These are phyloP conservation scores for Epiblema foenella DNA, from an alignment of 2,888 invertebrate species.

Conservation along the genomic window DNA sequence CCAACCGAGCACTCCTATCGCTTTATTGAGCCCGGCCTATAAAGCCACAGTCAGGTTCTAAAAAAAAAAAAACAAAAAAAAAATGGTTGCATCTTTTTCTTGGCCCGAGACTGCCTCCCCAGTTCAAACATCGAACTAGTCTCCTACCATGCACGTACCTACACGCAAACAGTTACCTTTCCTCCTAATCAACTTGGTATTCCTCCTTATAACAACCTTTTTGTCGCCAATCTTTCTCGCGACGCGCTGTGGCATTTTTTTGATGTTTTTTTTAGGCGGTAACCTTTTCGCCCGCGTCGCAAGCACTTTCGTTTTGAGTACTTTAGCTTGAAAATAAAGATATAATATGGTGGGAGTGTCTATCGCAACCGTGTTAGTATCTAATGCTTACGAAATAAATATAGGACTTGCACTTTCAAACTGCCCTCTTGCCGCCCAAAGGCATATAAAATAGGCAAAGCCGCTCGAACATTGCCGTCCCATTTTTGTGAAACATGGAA, in stretches of 20 bases:
- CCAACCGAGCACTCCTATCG: too few relatives aligned
- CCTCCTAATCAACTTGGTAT: slow-evolving; percentile 68
- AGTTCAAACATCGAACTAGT: background rate
- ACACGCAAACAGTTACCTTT: slow-evolving; percentile 67
- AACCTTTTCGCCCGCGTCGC: slow-evolving; percentile 33
- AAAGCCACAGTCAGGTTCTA: too few relatives aligned
- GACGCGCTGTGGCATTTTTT: slow-evolving; percentile 60
- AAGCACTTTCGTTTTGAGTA: slow-evolving; percentile 26
- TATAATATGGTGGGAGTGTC: background rate
- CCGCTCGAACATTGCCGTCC: too few relatives aligned
- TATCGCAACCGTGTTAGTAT: background rate
- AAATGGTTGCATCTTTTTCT: too few relatives aligned
- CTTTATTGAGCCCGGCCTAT: too few relatives aligned
- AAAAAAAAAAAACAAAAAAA: too few relatives aligned
- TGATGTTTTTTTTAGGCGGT: slow-evolving; percentile 38
- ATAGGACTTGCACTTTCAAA: background rate
- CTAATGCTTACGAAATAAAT: background rate
- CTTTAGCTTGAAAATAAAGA: slow-evolving; percentile 35
- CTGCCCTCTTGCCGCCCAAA: too few relatives aligned
- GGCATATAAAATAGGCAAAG: too few relatives aligned
- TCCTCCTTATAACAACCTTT: slow-evolving; percentile 67
- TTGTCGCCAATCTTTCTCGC: slow-evolving; percentile 65
- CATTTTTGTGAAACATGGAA: too few relatives aligned
- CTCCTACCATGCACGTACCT: slow-evolving; percentile 37
- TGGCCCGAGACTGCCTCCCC: too few relatives aligned